phyloP scores from a whole-genome alignment of 2,888 invertebrate species.

The Leptinotarsa juncta region DNA sequence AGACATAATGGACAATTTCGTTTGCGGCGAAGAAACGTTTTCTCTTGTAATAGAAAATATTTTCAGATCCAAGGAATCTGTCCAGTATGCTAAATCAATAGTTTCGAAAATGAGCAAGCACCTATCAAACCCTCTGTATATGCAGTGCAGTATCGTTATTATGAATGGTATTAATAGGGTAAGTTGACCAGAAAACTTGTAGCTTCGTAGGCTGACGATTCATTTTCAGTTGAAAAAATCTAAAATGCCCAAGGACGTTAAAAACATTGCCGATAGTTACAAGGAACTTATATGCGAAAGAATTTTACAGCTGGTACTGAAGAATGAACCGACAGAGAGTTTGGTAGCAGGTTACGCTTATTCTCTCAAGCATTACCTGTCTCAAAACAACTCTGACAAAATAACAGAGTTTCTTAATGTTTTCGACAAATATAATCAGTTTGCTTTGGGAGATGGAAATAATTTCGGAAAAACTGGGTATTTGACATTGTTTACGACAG shows the following conservation, averaged over 20 bases:
- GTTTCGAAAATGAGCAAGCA: constrained; percentile 52
- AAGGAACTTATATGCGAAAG: constrained; percentile 49
- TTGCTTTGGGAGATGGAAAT: constrained; percentile 44
- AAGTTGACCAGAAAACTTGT: constrained; percentile 23
- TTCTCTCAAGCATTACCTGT: constrained; percentile 48
- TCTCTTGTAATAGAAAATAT: constrained; percentile 51
- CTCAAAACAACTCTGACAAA: constrained; percentile 46
- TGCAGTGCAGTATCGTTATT: constrained; percentile 51
- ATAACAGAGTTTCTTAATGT: constrained; percentile 44
- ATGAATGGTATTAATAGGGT: constrained; percentile 56
- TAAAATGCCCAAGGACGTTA: constrained; percentile 51
- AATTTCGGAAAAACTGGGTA: constrained; percentile 47
- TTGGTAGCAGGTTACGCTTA: constrained; percentile 42
- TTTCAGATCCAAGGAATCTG: constrained; percentile 52
- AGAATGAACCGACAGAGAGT: constrained; percentile 39
- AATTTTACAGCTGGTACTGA: constrained; percentile 49
- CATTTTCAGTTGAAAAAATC: constrained; percentile 54
- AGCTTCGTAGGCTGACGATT: constrained; percentile 9
- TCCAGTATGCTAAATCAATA: constrained; percentile 48
- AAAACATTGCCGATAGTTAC: constrained; percentile 46
- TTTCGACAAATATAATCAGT: constrained; percentile 48
- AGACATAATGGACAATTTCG: constrained; percentile 51
- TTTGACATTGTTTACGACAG: constrained; percentile 55
- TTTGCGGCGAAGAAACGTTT: constrained; percentile 52
- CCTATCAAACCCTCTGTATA: constrained; percentile 49